Evolutionary conservation across 2,797 vertebrate species (phyloP), one percentile per base, ranked within the genome.

Genomic region (Siniperca undulata): DNA sequence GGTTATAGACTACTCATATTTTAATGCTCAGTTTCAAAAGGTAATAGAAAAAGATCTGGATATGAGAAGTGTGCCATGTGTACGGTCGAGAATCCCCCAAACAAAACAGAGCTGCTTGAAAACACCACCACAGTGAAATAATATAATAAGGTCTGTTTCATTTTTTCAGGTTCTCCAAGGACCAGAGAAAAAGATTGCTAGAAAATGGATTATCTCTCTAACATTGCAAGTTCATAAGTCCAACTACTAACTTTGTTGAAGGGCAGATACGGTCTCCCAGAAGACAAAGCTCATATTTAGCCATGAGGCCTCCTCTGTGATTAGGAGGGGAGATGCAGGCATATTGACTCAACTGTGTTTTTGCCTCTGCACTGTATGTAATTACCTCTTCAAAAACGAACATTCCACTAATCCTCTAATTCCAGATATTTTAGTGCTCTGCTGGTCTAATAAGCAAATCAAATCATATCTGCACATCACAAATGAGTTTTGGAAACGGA

Each of bases 201-300:
- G 92, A 95, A 95, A 95, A 95, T 91, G 91, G 94, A 95, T 95
- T 95, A 95, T 95, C 94, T 93, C 90, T 92, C 87, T 90, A 94
- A 94, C 92, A 89, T 90, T 93, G 93, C 81, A 74, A 95, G 95
- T 95, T 95, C 95, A 94, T 92, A 94, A 94, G 94, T 95, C 95
- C 94, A 94, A 95, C 93, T 91, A 85, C 88, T 94, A 95, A 95
- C 95, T 95, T 95, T 94, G 94, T 95, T 95, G 94, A 95, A 95
- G 95, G 95, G 95, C 94, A 95, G 95, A 95, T 95, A 95, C 40
- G 88, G 89, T 74, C 84, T 94, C 95, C 92, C 94, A 13, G 55
- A 88, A 92, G 95, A 94, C 86, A 67, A 30, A 87, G 93, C 93
- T 95, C 94, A 94, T 93, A 94, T 95, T 95, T 95, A 95, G 93